Evolutionary conservation across 2,113 vertebrate genomes (phyloP), one percentile per base, ranked within the genome.

Genomic region (Nannobrachium achirus): DNA sequence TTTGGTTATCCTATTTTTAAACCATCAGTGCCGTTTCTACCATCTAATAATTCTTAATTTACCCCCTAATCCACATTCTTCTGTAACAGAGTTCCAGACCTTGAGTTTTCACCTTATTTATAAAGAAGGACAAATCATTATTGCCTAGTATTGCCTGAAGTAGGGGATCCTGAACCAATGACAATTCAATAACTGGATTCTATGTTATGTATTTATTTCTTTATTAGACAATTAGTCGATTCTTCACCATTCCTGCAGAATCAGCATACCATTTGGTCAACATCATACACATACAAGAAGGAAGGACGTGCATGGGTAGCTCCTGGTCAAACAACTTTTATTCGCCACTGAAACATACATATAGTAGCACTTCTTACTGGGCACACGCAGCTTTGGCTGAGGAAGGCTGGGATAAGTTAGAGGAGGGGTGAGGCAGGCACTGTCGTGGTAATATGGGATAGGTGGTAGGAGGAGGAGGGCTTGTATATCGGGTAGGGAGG

Each of bases 331-430:
- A 88, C 74, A 76, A 69, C 56, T 71, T 67, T 89, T 89, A 88
- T 89, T 89, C 0, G 51, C 80, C 79, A 78, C 63, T 85, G 80
- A 88, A 83, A 86, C 76, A 82, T 66, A 81, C 75, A 88, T 82
- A 33, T 33, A 33, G 25, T 33, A 79, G 80, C 81, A 70, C 73
- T 82, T 73, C 69, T 86, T 80, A 56, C 66, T 67, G 75, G 69
- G 79, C 75, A 78, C 71, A 75, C 71, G 81, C 80, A 81, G 73
- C 45, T 53, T 78, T 81, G 63, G 76, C 69, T 75, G 20, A 71
- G 25, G 25, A 33, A 33, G 71, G 62, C 85, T 67, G 70, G 67
- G 67, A 71, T 19, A 52, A 70, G 63, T 33, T 33, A 33, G 25
- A 33, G 79, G 69, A 72, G 71, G 67, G 71, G 72, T 33, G 25